Evolutionary conservation across 30 jellyfish, hydroid and myxozoan species (phyloP), one percentile per base, ranked within the genome.

Genomic region (Pseudorhiza aurosa): DNA sequence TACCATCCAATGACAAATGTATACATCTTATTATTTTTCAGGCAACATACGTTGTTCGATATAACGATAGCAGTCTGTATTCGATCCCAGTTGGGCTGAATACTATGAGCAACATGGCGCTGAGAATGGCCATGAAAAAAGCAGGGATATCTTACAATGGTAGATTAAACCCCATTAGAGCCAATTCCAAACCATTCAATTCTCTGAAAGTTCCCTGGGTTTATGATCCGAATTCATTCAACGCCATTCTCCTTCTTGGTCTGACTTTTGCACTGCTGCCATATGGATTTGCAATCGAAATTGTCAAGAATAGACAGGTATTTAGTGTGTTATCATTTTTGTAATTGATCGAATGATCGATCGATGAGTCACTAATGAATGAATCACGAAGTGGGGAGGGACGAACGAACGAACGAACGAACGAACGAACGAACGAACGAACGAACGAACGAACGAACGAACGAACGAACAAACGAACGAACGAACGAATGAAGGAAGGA

Each of bases 21-120:
- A n/a, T n/a, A n/a, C n/a, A n/a, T n/a, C n/a, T n/a, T n/a, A n/a
- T n/a, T n/a, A 17, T 37, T 29, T 71, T 71, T 0, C 67, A 77
- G 89, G 72, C 72, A 45, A 57, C 63, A 8, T 88, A 88, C 74
- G 37, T 42, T 1, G 59, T 88, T 30, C 88, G 94, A 10, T 88
- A 78, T 81, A 88, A 88, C 32, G 97, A 88, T 42, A 69, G 90
- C 39, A 68, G 79, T 26, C 31, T 88, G 15, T 77, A 69, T 70
- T 88, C 97, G 19, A 79, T 88, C 21, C 97, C 97, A 1, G 94
- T 88, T 55, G 97, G 97, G 18, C 47, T 88, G 55, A 88, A 65
- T 87, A 80, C 94, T 11, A 80, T 88, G 72, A 78, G 86, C 55
- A 88, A 88, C 37, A 36, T 76, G 0, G 78, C 42, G 85, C 82